Conservation (phyloP, 2,888 invertebrate genomes). For the Spisula subtruncata region DNA sequence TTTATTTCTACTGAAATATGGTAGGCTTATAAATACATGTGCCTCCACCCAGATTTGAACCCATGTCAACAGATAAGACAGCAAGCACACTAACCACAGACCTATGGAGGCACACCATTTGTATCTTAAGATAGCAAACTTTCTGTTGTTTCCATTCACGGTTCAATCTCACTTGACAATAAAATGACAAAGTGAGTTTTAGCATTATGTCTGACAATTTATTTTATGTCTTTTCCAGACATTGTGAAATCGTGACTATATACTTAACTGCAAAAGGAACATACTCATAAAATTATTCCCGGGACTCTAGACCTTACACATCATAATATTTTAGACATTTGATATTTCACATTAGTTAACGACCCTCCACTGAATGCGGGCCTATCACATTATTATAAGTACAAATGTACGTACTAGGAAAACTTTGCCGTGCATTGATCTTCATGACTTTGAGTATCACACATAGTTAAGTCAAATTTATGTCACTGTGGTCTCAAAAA, state of each 20-base stretch:
- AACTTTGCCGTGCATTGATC: neutral
- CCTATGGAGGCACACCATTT: neutral
- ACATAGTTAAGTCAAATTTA: neutral
- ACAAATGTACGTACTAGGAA: neutral
- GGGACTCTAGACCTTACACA: neutral
- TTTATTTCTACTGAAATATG: too few relatives aligned
- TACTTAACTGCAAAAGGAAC: neutral
- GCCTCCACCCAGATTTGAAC: too few relatives aligned
- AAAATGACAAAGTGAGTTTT: slow-evolving; percentile 4
- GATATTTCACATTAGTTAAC: neutral
- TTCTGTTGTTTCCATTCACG: neutral
- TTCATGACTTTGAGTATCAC: neutral
- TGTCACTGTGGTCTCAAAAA: neutral
- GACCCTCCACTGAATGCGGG: too few relatives aligned
- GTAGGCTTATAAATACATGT: too few relatives aligned
- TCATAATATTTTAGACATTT: neutral
- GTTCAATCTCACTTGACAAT: slow-evolving; percentile 20
- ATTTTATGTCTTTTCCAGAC: slow-evolving; percentile 17
- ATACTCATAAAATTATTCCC: slow-evolving; percentile 9
- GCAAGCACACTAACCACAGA: too few relatives aligned
- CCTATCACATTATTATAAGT: too few relatives aligned
- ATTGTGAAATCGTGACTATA: slow-evolving; percentile 18
- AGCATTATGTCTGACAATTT: slow-evolving; percentile 19
- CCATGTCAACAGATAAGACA: too few relatives aligned
- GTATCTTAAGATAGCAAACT: slow-evolving; percentile 5